Evolutionary conservation across 2,888 invertebrate species (phyloP).

Genomic region (Norana najaformis): DNA sequence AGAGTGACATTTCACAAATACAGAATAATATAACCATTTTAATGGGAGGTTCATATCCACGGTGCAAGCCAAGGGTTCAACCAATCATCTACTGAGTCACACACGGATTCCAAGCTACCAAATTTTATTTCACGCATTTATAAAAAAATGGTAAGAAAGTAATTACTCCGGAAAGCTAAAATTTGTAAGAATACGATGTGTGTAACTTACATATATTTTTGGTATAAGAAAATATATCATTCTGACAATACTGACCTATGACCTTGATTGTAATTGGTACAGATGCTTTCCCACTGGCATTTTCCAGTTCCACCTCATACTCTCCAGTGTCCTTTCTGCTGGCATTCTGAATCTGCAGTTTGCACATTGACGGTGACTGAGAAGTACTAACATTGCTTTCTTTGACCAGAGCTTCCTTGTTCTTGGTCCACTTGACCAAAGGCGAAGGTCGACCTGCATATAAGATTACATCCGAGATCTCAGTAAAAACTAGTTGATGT

Average conservation of each 20-base stretch:
- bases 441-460: slow-evolving; percentile 22
- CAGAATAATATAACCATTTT: background rate
- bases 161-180: no score
- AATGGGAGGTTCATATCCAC: background rate
- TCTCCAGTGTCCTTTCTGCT: slow-evolving; percentile 73
- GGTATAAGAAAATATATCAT: background rate
- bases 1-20: background rate
- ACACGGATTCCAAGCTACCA: background rate
- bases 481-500: background rate
- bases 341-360: slow-evolving; percentile 59
- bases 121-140: background rate
- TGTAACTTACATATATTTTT: no score
- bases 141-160: background rate
- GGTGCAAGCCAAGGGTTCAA: background rate
- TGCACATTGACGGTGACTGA: slow-evolving; percentile 16
- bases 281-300: slow-evolving; percentile 77
- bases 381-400: slow-evolving; percentile 22
- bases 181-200: background rate
- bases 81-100: background rate
- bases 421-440: slow-evolving; percentile 9
- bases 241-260: slow-evolving; percentile 50
- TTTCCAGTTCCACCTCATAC: slow-evolving; percentile 89
- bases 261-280: slow-evolving; percentile 66
- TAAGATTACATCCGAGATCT: background rate
- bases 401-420: slow-evolving; percentile 18